Evolutionary conservation across 2,888 invertebrate species (phyloP), one percentile per base, ranked within the genome.

Genomic region (Caenorhabditis doughertyi): DNA sequence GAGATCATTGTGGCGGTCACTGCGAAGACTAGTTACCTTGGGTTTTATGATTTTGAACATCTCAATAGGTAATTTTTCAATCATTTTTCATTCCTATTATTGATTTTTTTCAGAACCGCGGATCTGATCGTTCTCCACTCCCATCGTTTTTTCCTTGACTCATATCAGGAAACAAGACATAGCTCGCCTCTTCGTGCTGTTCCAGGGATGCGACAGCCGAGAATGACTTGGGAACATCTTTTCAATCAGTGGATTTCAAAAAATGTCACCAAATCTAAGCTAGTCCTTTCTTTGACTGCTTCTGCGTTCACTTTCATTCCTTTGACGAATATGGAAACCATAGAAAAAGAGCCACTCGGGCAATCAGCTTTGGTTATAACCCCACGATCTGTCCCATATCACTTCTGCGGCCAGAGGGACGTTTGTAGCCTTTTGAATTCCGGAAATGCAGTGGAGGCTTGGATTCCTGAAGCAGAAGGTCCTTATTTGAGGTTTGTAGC

Each of bases 51-150:
- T 55, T 58, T 70, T 32, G 55, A 67, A 35, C 65, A 72, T 18
- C 39, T 83, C 56, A 83, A 83, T 23, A 39, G 58, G 79, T 82
- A n/a, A n/a, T n/a, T n/a, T n/a, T n/a, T n/a, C n/a, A n/a, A n/a
- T n/a, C n/a, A n/a, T n/a, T n/a, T n/a, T n/a, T n/a, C n/a, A n/a
- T n/a, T n/a, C n/a, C n/a, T n/a, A n/a, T n/a, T n/a, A n/a, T n/a
- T n/a, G n/a, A 11, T 9, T 1, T 27, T n/a, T 23, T 51, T 35
- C 64, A 85, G 85, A 55, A 82, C 85, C 18, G 82, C 77, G 1
- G 62, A 74, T 11, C 39, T 70, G 8, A 47, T 85, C 5, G 80
- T 84, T 11, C 71, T 85, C 9, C 80, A 85, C 65, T 68, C 85
- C 9, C 85, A 85, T 39, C 73, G 82, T 3, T 80, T 85, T 29